Base-by-base conservation (phyloP, 2,888 invertebrate genomes). In the Diaphora mendica region DNA sequence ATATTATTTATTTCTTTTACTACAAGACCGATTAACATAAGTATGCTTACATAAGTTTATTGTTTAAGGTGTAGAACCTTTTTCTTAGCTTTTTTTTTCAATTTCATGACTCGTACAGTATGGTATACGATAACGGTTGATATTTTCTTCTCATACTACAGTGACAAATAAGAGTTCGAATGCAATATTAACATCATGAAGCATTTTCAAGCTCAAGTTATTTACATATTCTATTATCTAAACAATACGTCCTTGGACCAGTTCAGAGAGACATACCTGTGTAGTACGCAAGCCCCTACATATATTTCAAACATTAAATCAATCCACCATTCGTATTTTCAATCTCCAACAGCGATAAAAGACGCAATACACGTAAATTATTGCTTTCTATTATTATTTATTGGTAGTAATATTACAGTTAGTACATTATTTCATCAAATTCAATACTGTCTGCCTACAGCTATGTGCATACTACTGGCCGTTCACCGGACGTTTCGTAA, bases 401-500 rank as follows among this genome's bases (percentile, higher is more conserved):
- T 85, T 82, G 78, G 79, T 79, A 76, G 77, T 77, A 79, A 75
- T 85, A 75, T 62, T 59, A 77, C 75, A 76, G 81, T 83, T 78
- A 83, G 77, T 78, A 72, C 76, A 85, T 83, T 83, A 85, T 84
- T 85, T 80, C 84, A 81, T 83, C 84, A 84, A 84, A 84, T 79
- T 83, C 82, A 80, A 85, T 79, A 73, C 77, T 76, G 77, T 75
- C 79, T 79, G 83, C 80, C 80, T 80, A 83, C 75, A 85, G 79
- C 77, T 44, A 82, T 79, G 75, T 79, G 75, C 67, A 71, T 62
- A 64, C 42, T 62, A 11, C 33, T 65, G 66, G 55, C 76, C 85
- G 75, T 85, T 87, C 87, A 85, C 87, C 87, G 87, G 87, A 87
- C 84, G 81, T 84, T 81, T 85, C 80, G 83, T 82, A 82, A 86